These are phyloP conservation scores for Oxygymnocypris stewartii DNA, from an alignment of 2,113 vertebrate species.

Conservation along the genomic window DNA sequence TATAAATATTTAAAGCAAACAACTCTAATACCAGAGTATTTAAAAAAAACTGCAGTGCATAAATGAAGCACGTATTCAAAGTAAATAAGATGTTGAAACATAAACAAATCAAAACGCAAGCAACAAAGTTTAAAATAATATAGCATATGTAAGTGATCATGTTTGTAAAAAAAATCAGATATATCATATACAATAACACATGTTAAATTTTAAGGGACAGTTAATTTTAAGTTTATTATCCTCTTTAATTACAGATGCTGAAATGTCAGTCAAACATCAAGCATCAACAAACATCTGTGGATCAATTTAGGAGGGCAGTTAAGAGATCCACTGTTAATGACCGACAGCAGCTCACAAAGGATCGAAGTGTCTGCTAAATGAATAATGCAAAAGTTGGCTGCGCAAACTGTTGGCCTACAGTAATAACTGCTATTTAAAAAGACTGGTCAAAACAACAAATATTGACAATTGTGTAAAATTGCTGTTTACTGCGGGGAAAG, in stretches of 20 bases:
- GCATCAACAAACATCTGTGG: conserved; percentile 33
- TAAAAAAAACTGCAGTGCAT: background rate
- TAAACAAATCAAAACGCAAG: background rate
- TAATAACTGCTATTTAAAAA: background rate
- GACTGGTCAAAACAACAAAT: background rate
- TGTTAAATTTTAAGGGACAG: background rate
- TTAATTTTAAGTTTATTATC: background rate
- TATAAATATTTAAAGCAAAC: background rate
- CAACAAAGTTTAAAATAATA: background rate
- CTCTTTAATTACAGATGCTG: conserved; percentile 2
- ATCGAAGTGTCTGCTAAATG: conserved; percentile 12
- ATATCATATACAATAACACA: background rate
- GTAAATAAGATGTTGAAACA: background rate
- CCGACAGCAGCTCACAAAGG: background rate
- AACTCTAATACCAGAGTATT: background rate
- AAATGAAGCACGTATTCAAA: background rate
- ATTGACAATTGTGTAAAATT: background rate
- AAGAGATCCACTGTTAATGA: conserved; percentile 11
- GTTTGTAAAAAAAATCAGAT: background rate
- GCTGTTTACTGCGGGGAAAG: background rate
- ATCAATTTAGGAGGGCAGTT: conserved; percentile 44
- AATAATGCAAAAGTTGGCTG: background rate
- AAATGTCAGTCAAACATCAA: conserved; percentile 35
- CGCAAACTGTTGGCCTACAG: background rate
- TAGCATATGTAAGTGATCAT: background rate